Conservation (phyloP, 2,113 vertebrate species). For the Hemichromis elongatus region DNA sequence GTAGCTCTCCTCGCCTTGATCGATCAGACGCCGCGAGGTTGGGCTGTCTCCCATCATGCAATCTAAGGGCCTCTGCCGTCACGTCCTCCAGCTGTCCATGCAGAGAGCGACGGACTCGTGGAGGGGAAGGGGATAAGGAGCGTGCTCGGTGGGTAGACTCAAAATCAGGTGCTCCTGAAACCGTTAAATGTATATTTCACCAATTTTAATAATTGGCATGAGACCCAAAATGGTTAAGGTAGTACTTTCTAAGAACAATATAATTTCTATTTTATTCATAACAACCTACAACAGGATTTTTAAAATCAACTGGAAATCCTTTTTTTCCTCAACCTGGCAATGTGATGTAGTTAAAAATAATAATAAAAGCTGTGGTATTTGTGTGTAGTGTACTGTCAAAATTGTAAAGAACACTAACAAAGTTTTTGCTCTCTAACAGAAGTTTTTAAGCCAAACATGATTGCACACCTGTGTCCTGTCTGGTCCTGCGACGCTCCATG, state of each 20-base stretch:
- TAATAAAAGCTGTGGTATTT: neutral
- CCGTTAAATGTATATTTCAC: neutral
- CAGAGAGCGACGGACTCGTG: conserved; percentile 10
- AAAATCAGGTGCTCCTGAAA: conserved; percentile 38
- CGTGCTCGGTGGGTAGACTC: conserved; percentile 52
- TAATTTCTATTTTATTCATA: no score
- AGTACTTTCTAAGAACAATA: neutral
- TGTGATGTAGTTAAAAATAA: neutral
- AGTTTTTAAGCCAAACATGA: conserved; percentile 44
- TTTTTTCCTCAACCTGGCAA: neutral
- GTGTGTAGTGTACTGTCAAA: neutral
- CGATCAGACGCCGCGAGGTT: conserved; percentile 21
- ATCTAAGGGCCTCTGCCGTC: conserved; percentile 17
- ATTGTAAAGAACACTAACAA: neutral
- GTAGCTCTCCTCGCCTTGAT: conserved; percentile 53
- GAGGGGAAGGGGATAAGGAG: conserved; percentile 79
- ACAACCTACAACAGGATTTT: neutral
- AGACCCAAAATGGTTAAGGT: neutral
- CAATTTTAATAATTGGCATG: neutral
- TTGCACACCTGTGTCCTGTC: conserved; percentile 64
- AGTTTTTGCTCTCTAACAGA: neutral
- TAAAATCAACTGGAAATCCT: neutral
- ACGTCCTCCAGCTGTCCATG: conserved; percentile 40
- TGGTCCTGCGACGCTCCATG: conserved; percentile 69
- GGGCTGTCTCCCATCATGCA: conserved; percentile 43